Base-by-base conservation (phyloP, 2,797 vertebrate species). In the Lepus townsendii region DNA sequence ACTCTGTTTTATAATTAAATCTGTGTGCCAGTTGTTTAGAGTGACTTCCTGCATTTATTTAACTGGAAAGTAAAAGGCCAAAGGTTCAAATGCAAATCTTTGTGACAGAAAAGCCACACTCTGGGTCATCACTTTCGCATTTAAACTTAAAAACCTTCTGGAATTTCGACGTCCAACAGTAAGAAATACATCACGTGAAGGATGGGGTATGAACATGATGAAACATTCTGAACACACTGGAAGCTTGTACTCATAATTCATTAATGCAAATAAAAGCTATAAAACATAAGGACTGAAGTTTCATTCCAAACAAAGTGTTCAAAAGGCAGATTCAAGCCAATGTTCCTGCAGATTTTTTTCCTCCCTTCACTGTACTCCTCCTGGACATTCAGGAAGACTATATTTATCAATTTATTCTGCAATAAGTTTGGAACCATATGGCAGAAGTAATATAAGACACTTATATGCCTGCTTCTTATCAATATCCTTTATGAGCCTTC, bases 211-310 rank as follows among this genome's bases (percentile, higher is more conserved):
- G 80, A 86, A 92, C 30, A 92, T 13, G 38, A 89, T 72, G 9
- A 91, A 87, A 87, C 50, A 83, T 79, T 89, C 54, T 78, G 24
- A 26, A 91, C 14, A 91, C 52, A 60, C 38, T 60, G 79, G 54
- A 69, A 91, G 91, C 26, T 38, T 32, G 76, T 12, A 87, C 62
- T 87, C 47, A 79, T 65, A 89, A 66, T 69, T 89, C 71, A 95
- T 80, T 92, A 83, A 83, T 66, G 80, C 54, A 88, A 87, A 91
- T 63, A 80, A 87, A 87, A 71, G 42, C 38, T 85, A 3, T 88
- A 87, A 93, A 80, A 38, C 26, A 27, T 20, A 90, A 54, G 66
- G 26, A 84, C 73, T 38, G 26, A 77, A 57, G 60, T 83, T 87
- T 80, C 38, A 10, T 71, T 73, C n/a, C 71, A 50, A 89, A 60